phyloP scores from a whole-genome alignment of 2,113 vertebrate genomes.

The Vimba vimba region DNA sequence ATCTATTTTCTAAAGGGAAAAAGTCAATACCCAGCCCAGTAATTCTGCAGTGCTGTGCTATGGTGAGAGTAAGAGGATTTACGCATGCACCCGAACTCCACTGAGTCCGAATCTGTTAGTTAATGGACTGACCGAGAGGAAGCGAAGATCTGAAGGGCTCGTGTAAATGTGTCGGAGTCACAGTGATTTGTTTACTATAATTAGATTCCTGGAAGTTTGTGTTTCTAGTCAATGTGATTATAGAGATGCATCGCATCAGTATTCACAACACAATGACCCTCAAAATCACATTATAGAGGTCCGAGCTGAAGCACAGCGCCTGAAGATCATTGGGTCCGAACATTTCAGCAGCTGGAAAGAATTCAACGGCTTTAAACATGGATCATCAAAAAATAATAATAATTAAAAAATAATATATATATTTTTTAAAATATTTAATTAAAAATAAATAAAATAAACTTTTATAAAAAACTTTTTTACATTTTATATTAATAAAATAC shows the following conservation, averaged over 20 bases:
- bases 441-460: too few species aligned
- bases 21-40: not conserved
- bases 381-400: too few species aligned
- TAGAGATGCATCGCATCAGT: not conserved
- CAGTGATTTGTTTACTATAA: not conserved
- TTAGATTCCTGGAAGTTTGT: conserved; percentile 21
- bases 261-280: conserved; percentile 1
- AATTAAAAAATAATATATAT: too few species aligned
- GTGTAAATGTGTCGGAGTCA: conserved; percentile 22
- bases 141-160: not conserved
- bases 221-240: conserved; percentile 26
- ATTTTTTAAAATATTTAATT: too few species aligned
- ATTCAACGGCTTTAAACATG: too few species aligned
- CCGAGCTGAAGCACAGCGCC: not conserved
- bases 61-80: not conserved
- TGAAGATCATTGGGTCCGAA: not conserved
- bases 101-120: not conserved
- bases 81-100: too few species aligned
- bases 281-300: not conserved
- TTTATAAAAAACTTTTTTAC: too few species aligned
- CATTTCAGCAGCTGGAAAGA: not conserved
- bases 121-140: not conserved
- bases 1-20: not conserved
- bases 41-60: not conserved
- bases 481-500: too few species aligned